Base-by-base conservation (phyloP, 2,888 invertebrate genomes). In the Diaphora mendica region DNA sequence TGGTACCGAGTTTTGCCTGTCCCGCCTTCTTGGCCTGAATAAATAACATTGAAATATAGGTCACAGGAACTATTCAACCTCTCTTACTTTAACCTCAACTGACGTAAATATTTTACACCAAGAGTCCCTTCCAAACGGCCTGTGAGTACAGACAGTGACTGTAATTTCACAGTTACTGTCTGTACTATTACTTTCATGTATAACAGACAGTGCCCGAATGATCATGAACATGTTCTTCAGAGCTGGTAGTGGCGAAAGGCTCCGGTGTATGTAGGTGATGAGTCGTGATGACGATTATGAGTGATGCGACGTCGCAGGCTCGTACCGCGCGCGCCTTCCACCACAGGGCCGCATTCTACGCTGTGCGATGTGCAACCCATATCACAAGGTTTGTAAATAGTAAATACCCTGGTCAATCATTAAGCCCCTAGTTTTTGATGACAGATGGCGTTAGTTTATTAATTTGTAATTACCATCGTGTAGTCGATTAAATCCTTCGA, bases 261-360 rank as follows among this genome's bases (percentile, higher is more conserved):
- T 55, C 3, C 9, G 26, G 11, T n/a, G 5, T n/a, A n/a, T 26
- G 11, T 62, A 15, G 33, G 23, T 35, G 33, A 48, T 51, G 51
- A 51, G 20, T 51, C 42, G 42, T 42, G 42, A 30, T 79, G 79
- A 76, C 42, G 2, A 39, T n/a, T n/a, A n/a, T n/a, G n/a, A 39
- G 80, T 75, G 81, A 71, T 44, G 81, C 73, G 82, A 75, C 75
- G 81, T 79, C 79, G 73, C 87, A 79, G 77, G 82, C 79, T 79
- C 79, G 74, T 84, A 78, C 84, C 77, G 59, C 72, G 82, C 77
- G 77, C 79, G 68, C 84, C 20, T 23, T 75, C 82, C 75, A 51
- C 68, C 51, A 42, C 80, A 75, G 74, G 74, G 82, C 39, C 73
- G 82, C 11, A 79, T 68, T 82, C 59, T 33, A 44, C 5, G 44